A percentile compares a stretch with the other conserved stretches of the same genome.
Conservation (phyloP, 1,140 invertebrate genomes). For the Procambarus clarkii region DNA sequence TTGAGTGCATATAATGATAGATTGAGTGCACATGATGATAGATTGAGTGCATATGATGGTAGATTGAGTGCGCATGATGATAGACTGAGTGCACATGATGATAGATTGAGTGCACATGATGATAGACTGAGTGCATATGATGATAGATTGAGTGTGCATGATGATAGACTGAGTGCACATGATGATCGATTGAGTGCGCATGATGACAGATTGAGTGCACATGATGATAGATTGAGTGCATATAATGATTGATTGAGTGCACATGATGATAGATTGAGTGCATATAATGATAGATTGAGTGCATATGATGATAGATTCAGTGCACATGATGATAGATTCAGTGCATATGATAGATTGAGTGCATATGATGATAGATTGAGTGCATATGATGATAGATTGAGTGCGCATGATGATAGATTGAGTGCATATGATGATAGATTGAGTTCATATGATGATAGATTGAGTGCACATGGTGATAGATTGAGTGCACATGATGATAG, state of each 20-base stretch:
- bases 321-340: no score
- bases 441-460: background rate
- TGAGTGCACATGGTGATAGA: no score
- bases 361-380: background rate
- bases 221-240: background rate
- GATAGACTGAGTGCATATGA: background rate
- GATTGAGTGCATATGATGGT: background rate
- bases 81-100: background rate
- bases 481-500: background rate
- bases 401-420: background rate
- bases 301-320: background rate
- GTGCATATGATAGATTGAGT: no score
- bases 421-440: no score
- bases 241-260: no score
- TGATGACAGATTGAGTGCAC: background rate
- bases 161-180: background rate
- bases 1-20: background rate
- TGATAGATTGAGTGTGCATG: background rate
- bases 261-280: background rate
- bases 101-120: no score
- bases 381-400: no score
- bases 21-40: no score
- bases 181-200: background rate
- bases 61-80: no score
- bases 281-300: no score